Conservation (phyloP, 2,113 vertebrate genomes). For the Bambusicola thoracicus region DNA sequence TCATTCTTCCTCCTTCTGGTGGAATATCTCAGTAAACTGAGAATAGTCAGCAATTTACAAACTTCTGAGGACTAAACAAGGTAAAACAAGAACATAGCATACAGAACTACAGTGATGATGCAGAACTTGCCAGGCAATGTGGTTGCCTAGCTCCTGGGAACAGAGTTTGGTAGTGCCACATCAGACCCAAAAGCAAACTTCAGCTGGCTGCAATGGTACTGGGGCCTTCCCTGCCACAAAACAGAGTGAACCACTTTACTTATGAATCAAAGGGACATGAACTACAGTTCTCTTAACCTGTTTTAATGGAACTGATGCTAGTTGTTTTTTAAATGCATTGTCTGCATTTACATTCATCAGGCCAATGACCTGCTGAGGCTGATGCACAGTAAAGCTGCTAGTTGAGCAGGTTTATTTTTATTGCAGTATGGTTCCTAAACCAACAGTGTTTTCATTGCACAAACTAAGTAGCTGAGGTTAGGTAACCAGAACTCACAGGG, state of each 20-base stretch:
- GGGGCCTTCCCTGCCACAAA: background rate
- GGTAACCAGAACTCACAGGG: background rate
- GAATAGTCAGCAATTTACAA: background rate
- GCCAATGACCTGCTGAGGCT: background rate
- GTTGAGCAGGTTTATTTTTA: constrained; percentile 47
- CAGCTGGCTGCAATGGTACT: background rate
- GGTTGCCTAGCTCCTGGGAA: background rate
- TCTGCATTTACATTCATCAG: background rate
- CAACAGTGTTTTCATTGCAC: background rate
- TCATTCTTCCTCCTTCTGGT: background rate
- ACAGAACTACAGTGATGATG: background rate
- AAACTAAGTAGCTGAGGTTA: background rate
- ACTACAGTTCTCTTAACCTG: background rate
- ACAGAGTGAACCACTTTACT: background rate
- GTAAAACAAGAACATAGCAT: background rate
- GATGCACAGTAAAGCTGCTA: background rate
- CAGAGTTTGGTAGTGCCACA: background rate
- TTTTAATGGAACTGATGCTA: background rate
- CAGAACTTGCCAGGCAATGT: background rate
- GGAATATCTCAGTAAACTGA: background rate
- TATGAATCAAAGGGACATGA: background rate
- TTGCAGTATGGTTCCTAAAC: constrained; percentile 14
- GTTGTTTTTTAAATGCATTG: background rate
- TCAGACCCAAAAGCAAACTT: background rate
- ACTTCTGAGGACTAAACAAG: background rate